Evolutionary conservation across 1,140 invertebrate genomes (phyloP), one percentile per base, ranked within the genome.

Genomic region (Diorhabda elongata): DNA sequence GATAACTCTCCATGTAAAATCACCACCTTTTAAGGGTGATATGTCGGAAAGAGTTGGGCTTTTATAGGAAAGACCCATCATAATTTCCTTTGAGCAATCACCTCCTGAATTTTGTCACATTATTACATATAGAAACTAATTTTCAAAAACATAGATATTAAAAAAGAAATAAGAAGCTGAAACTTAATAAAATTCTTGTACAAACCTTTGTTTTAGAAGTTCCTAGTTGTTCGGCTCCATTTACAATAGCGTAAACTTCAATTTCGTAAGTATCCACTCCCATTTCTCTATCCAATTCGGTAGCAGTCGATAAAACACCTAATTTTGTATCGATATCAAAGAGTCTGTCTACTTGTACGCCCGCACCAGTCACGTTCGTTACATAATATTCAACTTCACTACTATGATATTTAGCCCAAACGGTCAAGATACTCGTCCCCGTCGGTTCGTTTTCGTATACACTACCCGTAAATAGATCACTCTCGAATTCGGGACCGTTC

Each of bases 311-410:
- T 61, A 98, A 81, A 65, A 97, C 90, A 7, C 97, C 97, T 74
- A 92, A 86, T 73, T 92, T 91, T 3, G 89, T 86, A 82, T 98
- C 95, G 73, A 99, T 91, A 75, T 92, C 91, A 79, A 99, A 95
- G 66, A 94, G 85, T 74, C 91, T 87, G 78, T 93, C 91, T 71
- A 92, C 90, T 81, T 92, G 91, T 63, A 83, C 84, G 64, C 89
- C 91, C 69, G 85, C 87, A 78, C 87, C 87, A 56, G 95, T 95
- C 78, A 95, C 91, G 82, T 95, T 97, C 66, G 94, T 92, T 78
- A 97, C 91, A 82, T 94, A 97, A 84, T 96, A 97, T 78, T 96
- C 93, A 75, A 97, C 85, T 69, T 90, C 89, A 5, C 82, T 81
- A 60, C 67, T 77, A 68, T 69, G 77, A 74, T 85, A 83, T 45